Evolutionary conservation across 2,797 vertebrate species (phyloP).

Genomic region (Schizothorax lantsangensis): DNA sequence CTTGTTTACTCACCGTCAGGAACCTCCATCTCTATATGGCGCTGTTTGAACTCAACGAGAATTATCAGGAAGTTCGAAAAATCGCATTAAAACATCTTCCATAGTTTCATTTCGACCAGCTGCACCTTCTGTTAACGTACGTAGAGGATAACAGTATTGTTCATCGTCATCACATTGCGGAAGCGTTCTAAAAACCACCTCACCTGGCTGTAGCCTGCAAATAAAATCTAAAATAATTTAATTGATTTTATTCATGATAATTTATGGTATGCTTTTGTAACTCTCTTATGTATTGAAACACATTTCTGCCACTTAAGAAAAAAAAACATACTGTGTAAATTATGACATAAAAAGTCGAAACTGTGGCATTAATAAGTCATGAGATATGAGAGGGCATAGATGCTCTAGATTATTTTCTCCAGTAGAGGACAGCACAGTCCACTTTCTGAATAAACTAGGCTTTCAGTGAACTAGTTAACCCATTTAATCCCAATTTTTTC

Average conservation of each 20-base stretch:
- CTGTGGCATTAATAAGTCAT: not conserved
- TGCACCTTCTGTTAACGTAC: too few relatives aligned
- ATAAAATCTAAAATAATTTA: too few relatives aligned
- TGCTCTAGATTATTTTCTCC: too few relatives aligned
- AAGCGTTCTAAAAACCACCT: too few relatives aligned
- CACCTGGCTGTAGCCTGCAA: too few relatives aligned
- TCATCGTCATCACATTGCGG: too few relatives aligned
- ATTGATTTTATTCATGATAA: not conserved
- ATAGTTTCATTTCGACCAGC: not conserved
- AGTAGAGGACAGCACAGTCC: too few relatives aligned
- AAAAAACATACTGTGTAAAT: not conserved
- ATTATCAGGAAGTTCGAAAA: not conserved
- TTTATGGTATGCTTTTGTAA: not conserved
- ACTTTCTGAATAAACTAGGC: too few relatives aligned
- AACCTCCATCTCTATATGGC: not conserved
- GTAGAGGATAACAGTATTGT: too few relatives aligned
- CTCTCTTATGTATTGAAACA: not conserved
- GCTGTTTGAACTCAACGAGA: not conserved
- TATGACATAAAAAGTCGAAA: not conserved
- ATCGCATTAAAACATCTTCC: not conserved
- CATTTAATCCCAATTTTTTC: too few relatives aligned
- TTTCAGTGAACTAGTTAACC: too few relatives aligned
- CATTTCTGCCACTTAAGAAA: not conserved
- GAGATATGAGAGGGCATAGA: not conserved
- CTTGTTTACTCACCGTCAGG: not conserved